Evolutionary conservation across 2,797 vertebrate species (phyloP), one percentile per base, ranked within the genome.

Genomic region (Enteromius mattozi): DNA sequence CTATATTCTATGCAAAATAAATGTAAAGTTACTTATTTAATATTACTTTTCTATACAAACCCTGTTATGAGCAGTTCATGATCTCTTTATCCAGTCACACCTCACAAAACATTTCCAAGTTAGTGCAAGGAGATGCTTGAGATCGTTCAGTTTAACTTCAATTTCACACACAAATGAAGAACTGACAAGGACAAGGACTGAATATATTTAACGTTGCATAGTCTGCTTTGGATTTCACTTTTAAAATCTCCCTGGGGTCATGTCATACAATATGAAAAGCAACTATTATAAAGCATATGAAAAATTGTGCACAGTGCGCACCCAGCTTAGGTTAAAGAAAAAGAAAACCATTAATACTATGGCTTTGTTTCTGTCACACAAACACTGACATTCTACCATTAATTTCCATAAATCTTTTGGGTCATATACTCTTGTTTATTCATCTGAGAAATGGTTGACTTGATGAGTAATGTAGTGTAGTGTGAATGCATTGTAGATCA

Each of bases 401-500:
- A 45, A 72, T 82, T 70, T 65, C 12, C 71, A 65, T 33, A 68
- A 40, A 66, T 16, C 35, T 19, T 77, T 35, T 76, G 27, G 30
- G 14, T 69, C 47, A 65, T 40, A 33, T 30, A 37, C 19, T 27
- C 6, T 78, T 37, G 33, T 72, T 78, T 9, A 59, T 69, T 69
- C 65, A 47, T 78, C 51, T 59, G 63, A 78, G 16, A 47, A 78
- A 78, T n/a, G 19, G 13, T 68, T 80, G 61, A 61, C 71, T 75
- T 80, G 47, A 63, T 40, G 61, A 59, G 42, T 78, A 68, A 51
- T 68, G 3, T 19, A 30, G 19, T 37, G 27, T 24, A 33, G 35
- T 47, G 80, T 78, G 75, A 74, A 82, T 45, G 37, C 63, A 56
- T 65, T 79, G 70, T 70, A 59, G 70, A 59, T 75, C 30, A 76